phyloP scores from a whole-genome alignment of 2,113 vertebrate genomes.

The Melospiza georgiana region DNA sequence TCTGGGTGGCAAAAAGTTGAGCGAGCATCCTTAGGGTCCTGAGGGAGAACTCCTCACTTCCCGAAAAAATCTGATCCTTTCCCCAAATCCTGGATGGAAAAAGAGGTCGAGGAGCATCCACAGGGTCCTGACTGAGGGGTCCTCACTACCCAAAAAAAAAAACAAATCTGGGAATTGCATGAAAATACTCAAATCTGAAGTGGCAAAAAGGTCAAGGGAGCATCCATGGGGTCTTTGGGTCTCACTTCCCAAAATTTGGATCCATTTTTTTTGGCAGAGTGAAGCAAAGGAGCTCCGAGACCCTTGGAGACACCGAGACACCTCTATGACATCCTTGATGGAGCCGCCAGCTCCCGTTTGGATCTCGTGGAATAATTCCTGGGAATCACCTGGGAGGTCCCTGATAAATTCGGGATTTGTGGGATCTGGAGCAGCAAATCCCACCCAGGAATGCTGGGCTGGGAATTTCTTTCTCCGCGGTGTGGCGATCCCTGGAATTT shows the following conservation, averaged over 20 bases:
- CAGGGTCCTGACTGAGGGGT: too few relatives aligned
- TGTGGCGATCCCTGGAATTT: neutral
- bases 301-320: accelerated
- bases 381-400: neutral
- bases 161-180: neutral
- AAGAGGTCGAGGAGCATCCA: neutral
- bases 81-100: neutral
- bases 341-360: neutral
- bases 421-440: neutral
- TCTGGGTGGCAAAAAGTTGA: accelerated
- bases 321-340: accelerated
- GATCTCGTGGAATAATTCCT: neutral
- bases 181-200: neutral
- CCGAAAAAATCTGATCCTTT: neutral
- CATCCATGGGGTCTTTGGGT: neutral
- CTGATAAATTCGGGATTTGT: neutral
- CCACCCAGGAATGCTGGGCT: neutral
- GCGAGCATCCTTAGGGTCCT: accelerated
- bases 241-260: neutral
- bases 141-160: neutral
- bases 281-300: accelerated
- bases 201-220: neutral
- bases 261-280: neutral
- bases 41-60: neutral
- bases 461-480: neutral